Evolutionary conservation across 2,113 vertebrate genomes (phyloP).

Genomic region (Indicator indicator): DNA sequence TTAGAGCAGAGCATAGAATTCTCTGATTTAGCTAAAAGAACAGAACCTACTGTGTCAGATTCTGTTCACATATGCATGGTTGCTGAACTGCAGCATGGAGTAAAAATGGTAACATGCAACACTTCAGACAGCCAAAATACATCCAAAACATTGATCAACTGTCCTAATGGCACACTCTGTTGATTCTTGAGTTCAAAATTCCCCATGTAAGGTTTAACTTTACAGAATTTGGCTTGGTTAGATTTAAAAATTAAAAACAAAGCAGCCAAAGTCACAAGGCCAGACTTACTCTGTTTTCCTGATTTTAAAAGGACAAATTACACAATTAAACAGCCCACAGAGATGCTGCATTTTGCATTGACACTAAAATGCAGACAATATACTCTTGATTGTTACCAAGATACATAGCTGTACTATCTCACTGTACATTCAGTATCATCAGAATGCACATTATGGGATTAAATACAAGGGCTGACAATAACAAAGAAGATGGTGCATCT

Average conservation of each 20-base stretch:
- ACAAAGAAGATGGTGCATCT: background rate
- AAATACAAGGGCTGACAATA: background rate
- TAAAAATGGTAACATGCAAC: background rate
- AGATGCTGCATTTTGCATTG: background rate
- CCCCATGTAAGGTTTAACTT: background rate
- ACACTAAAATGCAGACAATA: background rate
- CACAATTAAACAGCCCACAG: background rate
- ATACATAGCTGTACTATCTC: background rate
- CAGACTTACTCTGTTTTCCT: background rate
- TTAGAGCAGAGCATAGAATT: background rate
- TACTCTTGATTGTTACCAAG: background rate
- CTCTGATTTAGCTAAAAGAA: background rate
- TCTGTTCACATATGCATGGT: background rate
- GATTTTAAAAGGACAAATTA: background rate
- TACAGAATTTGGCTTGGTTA: background rate
- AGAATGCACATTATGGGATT: background rate
- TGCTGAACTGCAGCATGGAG: background rate
- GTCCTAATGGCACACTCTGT: background rate
- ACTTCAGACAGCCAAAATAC: background rate
- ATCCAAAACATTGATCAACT: background rate
- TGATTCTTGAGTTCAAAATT: background rate
- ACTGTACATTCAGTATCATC: background rate
- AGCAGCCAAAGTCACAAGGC: background rate
- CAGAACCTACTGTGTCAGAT: background rate
- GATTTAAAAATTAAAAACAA: background rate